Percentiles rank a stretch among this genome's conserved stretches.
These are phyloP conservation scores for Myotis brandtii DNA, from an alignment of 2,113 vertebrate species.

Conservation along the genomic window DNA sequence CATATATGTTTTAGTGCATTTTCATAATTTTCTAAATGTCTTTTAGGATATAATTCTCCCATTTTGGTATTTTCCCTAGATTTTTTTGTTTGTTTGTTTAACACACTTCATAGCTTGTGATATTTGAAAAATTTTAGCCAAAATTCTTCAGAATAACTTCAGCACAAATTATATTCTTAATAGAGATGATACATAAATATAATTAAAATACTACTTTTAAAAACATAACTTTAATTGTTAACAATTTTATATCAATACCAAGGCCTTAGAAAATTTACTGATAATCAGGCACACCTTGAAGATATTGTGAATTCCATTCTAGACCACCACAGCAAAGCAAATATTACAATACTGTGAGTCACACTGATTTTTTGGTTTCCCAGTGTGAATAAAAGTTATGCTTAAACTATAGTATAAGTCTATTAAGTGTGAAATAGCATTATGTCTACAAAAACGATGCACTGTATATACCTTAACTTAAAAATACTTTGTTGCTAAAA, in stretches of 20 bases:
- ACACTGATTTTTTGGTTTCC: not conserved
- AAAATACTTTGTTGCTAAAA: not conserved
- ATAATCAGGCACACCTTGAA: slow-evolving; percentile 28
- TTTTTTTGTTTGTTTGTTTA: not conserved
- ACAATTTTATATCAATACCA: slow-evolving; percentile 79
- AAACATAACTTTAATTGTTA: slow-evolving; percentile 78
- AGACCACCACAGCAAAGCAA: not conserved
- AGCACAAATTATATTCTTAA: slow-evolving; percentile 82
- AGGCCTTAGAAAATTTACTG: slow-evolving; percentile 74
- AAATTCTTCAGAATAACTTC: slow-evolving; percentile 68
- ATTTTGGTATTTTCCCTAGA: not conserved
- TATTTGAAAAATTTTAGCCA: not conserved
- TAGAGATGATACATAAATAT: slow-evolving; percentile 75
- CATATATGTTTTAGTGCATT: not conserved
- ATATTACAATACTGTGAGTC: not conserved
- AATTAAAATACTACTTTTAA: slow-evolving; percentile 77
- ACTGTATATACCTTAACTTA: not conserved
- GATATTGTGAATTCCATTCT: not conserved
- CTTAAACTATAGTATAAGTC: not conserved
- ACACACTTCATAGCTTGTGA: not conserved
- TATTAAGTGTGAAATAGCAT: not conserved
- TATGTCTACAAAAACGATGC: not conserved
- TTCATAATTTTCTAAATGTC: slow-evolving; percentile 19
- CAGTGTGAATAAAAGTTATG: not conserved
- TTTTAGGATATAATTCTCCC: not conserved